A percentile compares a stretch with the other conserved stretches of the same genome.
Conservation (phyloP, 2,113 vertebrate species). For the Melanerpes formicivorus region DNA sequence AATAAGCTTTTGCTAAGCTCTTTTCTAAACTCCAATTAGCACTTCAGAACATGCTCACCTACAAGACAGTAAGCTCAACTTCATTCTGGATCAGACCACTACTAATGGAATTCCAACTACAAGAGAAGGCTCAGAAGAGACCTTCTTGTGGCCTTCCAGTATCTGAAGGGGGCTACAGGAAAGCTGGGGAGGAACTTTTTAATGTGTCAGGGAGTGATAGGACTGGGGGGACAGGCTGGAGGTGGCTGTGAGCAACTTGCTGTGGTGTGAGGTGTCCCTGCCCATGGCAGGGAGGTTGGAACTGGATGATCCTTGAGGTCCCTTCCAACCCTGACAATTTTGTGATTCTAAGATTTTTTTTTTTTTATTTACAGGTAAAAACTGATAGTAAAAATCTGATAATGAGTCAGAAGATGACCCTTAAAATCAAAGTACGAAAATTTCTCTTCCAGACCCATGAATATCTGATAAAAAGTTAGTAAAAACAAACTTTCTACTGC, state of each 20-base stretch:
- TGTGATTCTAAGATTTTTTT: neutral
- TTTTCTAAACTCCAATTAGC: conserved; percentile 51
- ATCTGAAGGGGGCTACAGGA: too few species aligned
- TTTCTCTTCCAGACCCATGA: neutral
- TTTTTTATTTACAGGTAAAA: neutral
- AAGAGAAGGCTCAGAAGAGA: neutral
- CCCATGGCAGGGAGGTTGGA: too few species aligned
- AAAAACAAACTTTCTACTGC: neutral
- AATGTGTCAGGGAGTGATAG: too few species aligned
- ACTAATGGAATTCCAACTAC: conserved; percentile 10
- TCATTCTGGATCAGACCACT: neutral
- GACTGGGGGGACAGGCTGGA: too few species aligned
- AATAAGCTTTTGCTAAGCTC: conserved; percentile 56
- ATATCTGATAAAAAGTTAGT: neutral
- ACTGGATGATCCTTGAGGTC: too few species aligned
- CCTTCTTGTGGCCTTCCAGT: too few species aligned
- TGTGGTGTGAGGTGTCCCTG: too few species aligned
- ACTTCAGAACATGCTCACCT: conserved; percentile 29
- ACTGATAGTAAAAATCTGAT: neutral
- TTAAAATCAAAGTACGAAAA: neutral
- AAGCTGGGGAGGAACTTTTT: too few species aligned
- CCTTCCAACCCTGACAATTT: too few species aligned
- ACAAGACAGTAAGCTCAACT: neutral
- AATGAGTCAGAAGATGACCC: neutral
- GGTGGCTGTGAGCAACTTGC: too few species aligned